Evolutionary conservation across 2,888 invertebrate genomes (phyloP).

Genomic region (Autographa pulchrina): DNA sequence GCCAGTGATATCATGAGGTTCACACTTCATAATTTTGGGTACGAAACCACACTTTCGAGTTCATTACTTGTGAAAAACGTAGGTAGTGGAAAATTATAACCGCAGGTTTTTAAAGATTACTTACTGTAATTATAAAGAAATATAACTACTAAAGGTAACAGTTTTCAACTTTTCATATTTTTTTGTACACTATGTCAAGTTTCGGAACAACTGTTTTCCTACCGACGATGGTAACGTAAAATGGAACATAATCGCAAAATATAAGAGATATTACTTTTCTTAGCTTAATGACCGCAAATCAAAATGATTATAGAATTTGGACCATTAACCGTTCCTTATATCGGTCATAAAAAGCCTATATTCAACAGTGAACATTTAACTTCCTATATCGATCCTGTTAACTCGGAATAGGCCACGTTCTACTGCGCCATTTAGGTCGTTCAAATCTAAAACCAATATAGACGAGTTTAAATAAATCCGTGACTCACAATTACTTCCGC

Average conservation of each 20-base stretch:
- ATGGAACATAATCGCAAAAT: not conserved
- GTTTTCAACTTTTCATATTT: no score
- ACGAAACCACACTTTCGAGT: slow-evolving; percentile 43
- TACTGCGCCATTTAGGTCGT: slow-evolving; percentile 22
- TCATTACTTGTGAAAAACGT: slow-evolving; percentile 25
- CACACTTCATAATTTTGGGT: slow-evolving; percentile 72
- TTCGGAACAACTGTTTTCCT: not conserved
- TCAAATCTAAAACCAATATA: slow-evolving; percentile 39
- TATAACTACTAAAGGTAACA: no score
- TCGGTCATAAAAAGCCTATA: not conserved
- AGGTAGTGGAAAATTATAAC: not conserved
- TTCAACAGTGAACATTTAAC: not conserved
- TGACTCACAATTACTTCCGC: slow-evolving; percentile 36
- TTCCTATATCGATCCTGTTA: not conserved
- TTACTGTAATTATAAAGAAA: not conserved
- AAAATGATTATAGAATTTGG: not conserved
- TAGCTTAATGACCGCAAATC: slow-evolving; percentile 4
- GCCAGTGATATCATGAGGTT: slow-evolving; percentile 81
- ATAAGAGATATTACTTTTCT: not conserved
- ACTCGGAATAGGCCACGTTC: slow-evolving; percentile 14
- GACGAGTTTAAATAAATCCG: slow-evolving; percentile 35
- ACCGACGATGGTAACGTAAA: not conserved
- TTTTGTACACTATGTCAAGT: no score
- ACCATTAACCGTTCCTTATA: not conserved
- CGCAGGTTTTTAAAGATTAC: not conserved